phyloP scores from a whole-genome alignment of 2,888 invertebrate genomes.

The Athalia circularis region DNA sequence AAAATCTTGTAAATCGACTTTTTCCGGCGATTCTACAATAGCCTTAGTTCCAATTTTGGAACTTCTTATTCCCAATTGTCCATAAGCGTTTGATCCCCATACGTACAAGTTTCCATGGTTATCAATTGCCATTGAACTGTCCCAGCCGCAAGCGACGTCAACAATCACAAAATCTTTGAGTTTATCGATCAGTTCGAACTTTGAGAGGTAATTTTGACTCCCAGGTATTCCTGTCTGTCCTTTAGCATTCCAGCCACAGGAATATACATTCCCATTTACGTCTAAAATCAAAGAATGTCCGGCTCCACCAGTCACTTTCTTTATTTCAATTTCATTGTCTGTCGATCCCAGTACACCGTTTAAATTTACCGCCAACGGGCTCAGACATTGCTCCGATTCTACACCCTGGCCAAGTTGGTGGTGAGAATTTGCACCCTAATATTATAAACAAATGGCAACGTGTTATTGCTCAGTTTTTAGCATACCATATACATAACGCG shows the following conservation, averaged over 20 bases:
- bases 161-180: constrained; percentile 75
- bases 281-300: constrained; percentile 85
- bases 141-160: constrained; percentile 87
- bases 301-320: constrained; percentile 84
- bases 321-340: constrained; percentile 75
- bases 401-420: constrained; percentile 85
- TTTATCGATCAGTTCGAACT: constrained; percentile 56
- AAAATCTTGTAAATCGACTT: constrained; percentile 58
- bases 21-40: constrained; percentile 26
- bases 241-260: constrained; percentile 87
- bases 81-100: constrained; percentile 90
- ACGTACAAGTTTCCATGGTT: constrained; percentile 82
- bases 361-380: constrained; percentile 76
- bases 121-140: constrained; percentile 85
- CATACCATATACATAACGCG: too few species aligned
- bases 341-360: constrained; percentile 62
- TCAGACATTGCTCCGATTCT: constrained; percentile 81
- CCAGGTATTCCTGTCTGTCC: constrained; percentile 81
- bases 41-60: too few species aligned
- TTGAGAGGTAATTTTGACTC: constrained; percentile 72
- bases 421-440: constrained; percentile 88
- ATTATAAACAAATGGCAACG: neutral
- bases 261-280: constrained; percentile 81
- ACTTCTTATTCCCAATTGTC: constrained; percentile 80
- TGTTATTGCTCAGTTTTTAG: neutral